Percentiles rank a stretch among this genome's conserved stretches.
Conservation (phyloP, 2,113 vertebrate species). For the Panthera tigris region DNA sequence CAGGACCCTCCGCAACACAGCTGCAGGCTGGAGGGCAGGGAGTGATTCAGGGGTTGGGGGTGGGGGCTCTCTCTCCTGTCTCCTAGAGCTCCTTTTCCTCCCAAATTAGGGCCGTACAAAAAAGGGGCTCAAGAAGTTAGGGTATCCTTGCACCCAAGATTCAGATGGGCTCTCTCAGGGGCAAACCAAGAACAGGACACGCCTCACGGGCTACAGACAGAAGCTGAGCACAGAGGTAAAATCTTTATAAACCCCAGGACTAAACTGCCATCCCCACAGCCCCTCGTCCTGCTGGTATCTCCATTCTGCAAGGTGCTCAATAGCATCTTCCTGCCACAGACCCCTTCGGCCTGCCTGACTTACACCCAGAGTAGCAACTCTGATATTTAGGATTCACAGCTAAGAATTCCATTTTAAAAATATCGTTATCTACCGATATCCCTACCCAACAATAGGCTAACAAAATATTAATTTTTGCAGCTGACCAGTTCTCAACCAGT, state of each 20-base stretch:
- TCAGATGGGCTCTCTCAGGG: neutral
- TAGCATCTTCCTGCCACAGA: neutral
- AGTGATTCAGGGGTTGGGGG: accelerated
- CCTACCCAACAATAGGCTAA: neutral
- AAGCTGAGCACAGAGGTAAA: neutral
- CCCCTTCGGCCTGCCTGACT: neutral
- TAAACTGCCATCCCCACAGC: neutral
- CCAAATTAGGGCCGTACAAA: neutral
- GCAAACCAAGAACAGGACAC: neutral
- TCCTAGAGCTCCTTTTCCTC: neutral
- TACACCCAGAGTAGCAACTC: neutral
- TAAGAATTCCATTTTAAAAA: neutral
- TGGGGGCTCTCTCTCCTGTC: neutral
- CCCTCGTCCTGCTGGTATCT: neutral
- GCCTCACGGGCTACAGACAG: neutral
- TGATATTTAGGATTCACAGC: neutral
- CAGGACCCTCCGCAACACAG: too few relatives aligned
- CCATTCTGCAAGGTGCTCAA: neutral
- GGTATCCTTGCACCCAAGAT: neutral
- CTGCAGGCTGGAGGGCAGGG: neutral
- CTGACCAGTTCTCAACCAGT: neutral
- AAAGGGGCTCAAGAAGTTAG: neutral
- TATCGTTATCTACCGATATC: neutral
- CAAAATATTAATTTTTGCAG: neutral
- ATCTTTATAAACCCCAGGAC: neutral